Base-by-base conservation (phyloP, 2,888 invertebrate genomes). In the Amiota communis region DNA sequence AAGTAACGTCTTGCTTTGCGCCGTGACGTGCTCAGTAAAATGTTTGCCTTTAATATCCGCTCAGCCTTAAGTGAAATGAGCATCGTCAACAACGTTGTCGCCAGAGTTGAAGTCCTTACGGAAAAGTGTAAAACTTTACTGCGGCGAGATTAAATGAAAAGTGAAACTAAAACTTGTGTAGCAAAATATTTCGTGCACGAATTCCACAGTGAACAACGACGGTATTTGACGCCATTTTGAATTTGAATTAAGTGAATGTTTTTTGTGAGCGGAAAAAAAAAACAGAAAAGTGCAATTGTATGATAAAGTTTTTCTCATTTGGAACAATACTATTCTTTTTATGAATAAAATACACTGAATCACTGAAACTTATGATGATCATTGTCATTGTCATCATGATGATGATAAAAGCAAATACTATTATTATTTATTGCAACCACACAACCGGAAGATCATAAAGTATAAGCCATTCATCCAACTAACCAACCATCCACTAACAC, bases 31-130 rank as follows among this genome's bases (percentile, higher is more conserved):
- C 36, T 36, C 73, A 76, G 77, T 81, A 81, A 85, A 83, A 84
- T 83, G 79, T 78, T 83, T 84, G 83, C 83, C 76, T 77, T 76
- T 79, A 84, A 83, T 83, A 84, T 85, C 83, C 83, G 84, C 63
- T 73, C 65, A 47, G 76, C 36, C 13, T 53, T 17, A 12, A 51
- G 20, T 3, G 12, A 53, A 63, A 63, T 36, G 63, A 3, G 75
- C 23, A 48, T 69, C 70, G 20, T 48, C 51, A 13, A 15, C 65
- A 53, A 47, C 15, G 49, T 46, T 59, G 65, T 49, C 63, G 65
- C 73, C 71, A 51, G 53, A 59, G 71, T 65, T 47, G 17, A 15
- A 46, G 36, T 8, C 56, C n/a, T 36, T 64, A 67, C 63, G 46
- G 63, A 72, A 69, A 71, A 74, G 65, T 71, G 68, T 20, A 71